Evolutionary conservation across 2,888 invertebrate genomes (phyloP), one percentile per base, ranked within the genome.

Genomic region (Barypeithes pellucidus): DNA sequence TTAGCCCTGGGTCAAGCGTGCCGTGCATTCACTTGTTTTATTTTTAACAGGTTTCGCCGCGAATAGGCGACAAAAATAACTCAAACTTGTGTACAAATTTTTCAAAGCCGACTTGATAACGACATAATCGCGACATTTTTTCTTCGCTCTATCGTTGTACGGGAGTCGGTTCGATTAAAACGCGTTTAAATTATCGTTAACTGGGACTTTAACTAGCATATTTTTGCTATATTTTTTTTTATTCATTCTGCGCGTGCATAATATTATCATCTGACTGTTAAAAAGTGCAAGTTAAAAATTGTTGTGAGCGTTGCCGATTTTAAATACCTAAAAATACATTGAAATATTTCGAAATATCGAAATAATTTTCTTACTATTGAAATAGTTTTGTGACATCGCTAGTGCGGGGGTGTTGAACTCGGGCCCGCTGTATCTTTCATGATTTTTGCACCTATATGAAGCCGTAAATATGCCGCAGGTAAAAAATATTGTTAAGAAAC

Each of bases 1-100:
- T 60, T 52, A 33, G 33, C 54, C 54, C 33, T 33, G 50, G 68
- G 68, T 69, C 68, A 69, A 62, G 52, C 52, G 14, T 36, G 29
- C 50, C 33, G 16, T 16, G 11, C 12, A 12, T 47, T 50, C 11
- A 11, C 33, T 57, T 57, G 14, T 57, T 33, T 57, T 57, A 57
- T 57, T 57, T 57, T 57, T 57, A 57, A 57, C 33, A 4, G 54
- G 18, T 18, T 18, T 33, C 11, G 18, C 7, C 14, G 14, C 33
- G 33, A 33, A 57, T 18, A 16, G 16, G 54, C 54, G 54, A 57
- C 54, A 33, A 57, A 57, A 33, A 57, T 57, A 57, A 57, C 54
- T 3, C 3, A 57, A 57, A 33, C 16, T 33, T 33, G 54, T 57
- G 54, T 16, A 2, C 5, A 7, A n/a, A 12, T 14, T 4, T 33